Percentiles rank a stretch among this genome's conserved stretches.
Evolutionary conservation across 2,797 vertebrate species (phyloP).

Genomic region (Sciaenops ocellatus): DNA sequence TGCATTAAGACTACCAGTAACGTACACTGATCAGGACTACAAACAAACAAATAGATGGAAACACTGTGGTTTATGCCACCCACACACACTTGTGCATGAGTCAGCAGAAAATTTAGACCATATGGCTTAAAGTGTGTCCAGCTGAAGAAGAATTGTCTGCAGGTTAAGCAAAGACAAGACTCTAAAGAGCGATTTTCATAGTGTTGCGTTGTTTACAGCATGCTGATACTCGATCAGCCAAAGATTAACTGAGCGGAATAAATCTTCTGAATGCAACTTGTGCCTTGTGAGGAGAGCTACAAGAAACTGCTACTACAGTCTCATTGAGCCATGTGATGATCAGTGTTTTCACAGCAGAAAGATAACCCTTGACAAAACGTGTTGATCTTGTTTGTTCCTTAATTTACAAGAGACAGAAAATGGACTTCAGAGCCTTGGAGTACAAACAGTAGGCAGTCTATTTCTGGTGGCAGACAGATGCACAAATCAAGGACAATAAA

Average conservation of each 20-base stretch:
- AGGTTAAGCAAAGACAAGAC: conserved; percentile 46
- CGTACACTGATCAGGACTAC: conserved; percentile 55
- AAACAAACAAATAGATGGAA: conserved; percentile 72
- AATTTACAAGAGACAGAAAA: background rate
- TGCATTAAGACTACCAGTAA: conserved; percentile 61
- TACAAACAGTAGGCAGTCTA: conserved; percentile 14
- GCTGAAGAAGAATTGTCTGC: conserved; percentile 52
- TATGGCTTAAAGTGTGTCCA: conserved; percentile 70
- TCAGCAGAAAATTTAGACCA: conserved; percentile 78
- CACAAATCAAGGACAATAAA: conserved; percentile 21
- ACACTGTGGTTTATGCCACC: conserved; percentile 66
- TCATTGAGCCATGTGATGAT: conserved; percentile 9
- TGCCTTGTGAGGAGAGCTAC: conserved; percentile 14
- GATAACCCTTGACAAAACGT: background rate
- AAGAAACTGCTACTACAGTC: conserved; percentile 21
- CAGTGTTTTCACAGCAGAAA: background rate
- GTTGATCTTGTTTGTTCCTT: background rate
- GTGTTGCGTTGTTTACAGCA: conserved; percentile 30
- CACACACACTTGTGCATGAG: conserved; percentile 73
- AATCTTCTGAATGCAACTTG: conserved; percentile 25
- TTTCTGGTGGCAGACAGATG: conserved; percentile 14
- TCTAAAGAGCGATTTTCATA: background rate
- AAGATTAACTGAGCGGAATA: conserved; percentile 26
- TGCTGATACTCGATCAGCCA: conserved; percentile 9
- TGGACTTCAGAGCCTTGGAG: background rate